Conservation (phyloP, 2,797 vertebrate species). For the Tragopan temminckii region DNA sequence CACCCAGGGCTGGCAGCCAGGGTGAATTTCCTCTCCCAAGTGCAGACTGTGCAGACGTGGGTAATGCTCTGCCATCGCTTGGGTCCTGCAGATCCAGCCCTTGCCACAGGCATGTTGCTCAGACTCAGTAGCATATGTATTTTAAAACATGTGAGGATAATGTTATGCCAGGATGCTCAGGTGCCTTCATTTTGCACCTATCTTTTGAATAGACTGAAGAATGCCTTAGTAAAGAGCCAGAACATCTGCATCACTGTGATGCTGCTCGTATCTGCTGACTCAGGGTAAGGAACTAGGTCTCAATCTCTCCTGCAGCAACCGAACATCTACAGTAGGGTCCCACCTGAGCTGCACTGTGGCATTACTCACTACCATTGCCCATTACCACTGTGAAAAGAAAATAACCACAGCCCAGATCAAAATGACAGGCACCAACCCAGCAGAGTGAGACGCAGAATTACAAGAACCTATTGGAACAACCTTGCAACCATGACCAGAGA, state of each 20-base stretch:
- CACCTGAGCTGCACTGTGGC: background rate
- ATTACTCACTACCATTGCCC: background rate
- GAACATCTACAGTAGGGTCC: no score
- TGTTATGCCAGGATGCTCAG: accelerated
- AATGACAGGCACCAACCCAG: background rate
- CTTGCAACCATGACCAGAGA: background rate
- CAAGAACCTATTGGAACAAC: background rate
- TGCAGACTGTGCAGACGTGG: background rate
- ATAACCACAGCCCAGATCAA: background rate
- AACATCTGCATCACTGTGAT: background rate
- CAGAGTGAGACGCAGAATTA: background rate
- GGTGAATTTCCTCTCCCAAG: background rate
- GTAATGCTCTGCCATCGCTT: background rate
- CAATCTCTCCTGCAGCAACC: background rate
- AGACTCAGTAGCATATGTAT: accelerated
- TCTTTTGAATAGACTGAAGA: background rate
- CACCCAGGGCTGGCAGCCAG: background rate
- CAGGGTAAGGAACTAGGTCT: background rate
- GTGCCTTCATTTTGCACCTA: background rate
- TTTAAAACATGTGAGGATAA: background rate
- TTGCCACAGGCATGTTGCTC: accelerated
- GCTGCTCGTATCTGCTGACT: background rate
- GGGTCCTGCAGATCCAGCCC: background rate
- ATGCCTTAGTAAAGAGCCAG: background rate
- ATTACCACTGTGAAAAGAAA: background rate